Conservation (phyloP, 2,113 vertebrate genomes). For the Sinosuthora webbiana region DNA sequence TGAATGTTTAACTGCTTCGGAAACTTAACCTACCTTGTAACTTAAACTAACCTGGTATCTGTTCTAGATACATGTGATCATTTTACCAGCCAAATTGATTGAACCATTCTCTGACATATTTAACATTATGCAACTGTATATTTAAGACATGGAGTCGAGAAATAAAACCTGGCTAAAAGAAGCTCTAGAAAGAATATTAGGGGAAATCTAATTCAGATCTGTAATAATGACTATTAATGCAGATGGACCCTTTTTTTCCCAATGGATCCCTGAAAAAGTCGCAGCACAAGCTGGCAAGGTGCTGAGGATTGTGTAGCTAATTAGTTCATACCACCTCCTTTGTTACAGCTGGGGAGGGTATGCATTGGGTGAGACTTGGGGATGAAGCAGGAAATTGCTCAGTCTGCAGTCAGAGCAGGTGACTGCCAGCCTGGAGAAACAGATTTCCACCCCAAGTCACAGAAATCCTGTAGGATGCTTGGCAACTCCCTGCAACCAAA, state of each 20-base stretch:
- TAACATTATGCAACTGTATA: neutral
- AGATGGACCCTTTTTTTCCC: neutral
- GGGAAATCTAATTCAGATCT: neutral
- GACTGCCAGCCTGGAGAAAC: neutral
- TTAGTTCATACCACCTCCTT: neutral
- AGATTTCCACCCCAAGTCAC: neutral
- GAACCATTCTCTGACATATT: neutral
- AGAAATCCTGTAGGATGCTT: neutral
- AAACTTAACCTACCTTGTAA: neutral
- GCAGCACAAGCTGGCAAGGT: neutral
- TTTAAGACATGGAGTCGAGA: neutral
- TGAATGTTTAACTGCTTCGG: neutral
- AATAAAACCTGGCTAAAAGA: neutral
- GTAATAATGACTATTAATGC: neutral
- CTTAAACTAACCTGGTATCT: neutral
- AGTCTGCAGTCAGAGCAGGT: neutral
- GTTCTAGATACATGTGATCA: neutral
- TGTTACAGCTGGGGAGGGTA: fast-evolving
- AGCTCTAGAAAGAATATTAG: neutral
- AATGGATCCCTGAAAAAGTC: neutral
- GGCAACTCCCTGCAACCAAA: neutral
- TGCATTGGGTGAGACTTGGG: neutral
- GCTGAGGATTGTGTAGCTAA: neutral
- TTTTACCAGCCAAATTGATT: neutral
- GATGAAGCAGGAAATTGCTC: neutral